These are phyloP conservation scores for Brienomyrus longianalis DNA, from an alignment of 2,113 vertebrate genomes.

Conservation along the genomic window DNA sequence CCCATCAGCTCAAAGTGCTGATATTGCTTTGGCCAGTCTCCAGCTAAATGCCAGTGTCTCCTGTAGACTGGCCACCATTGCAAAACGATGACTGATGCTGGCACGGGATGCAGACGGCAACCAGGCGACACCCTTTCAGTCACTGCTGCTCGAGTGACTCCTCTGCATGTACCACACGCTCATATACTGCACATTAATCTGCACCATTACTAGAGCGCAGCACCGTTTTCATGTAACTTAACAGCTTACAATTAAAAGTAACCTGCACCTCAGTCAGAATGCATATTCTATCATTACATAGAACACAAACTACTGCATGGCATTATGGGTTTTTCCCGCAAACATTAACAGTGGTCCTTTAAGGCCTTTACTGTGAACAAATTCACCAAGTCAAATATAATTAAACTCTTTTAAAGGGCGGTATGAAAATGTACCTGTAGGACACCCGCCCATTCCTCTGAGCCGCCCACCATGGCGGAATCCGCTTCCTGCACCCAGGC, in stretches of 20 bases:
- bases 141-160: neutral
- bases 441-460: neutral
- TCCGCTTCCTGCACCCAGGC: conserved; percentile 9
- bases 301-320: neutral
- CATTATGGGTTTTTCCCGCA: neutral
- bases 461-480: neutral
- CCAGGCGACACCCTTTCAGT: neutral
- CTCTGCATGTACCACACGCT: neutral
- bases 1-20: neutral
- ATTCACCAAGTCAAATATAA: neutral
- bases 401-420: neutral
- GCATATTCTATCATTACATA: neutral
- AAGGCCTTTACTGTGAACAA: neutral
- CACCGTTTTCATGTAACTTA: neutral
- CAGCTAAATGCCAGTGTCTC: neutral
- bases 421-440: neutral
- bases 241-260: neutral
- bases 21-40: neutral
- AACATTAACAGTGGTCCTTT: neutral
- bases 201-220: neutral
- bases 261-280: neutral
- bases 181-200: neutral
- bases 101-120: neutral
- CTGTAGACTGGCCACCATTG: neutral
- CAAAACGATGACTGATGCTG: neutral